Conservation (phyloP, 2,888 invertebrate genomes). For the Resseliella maxima region DNA sequence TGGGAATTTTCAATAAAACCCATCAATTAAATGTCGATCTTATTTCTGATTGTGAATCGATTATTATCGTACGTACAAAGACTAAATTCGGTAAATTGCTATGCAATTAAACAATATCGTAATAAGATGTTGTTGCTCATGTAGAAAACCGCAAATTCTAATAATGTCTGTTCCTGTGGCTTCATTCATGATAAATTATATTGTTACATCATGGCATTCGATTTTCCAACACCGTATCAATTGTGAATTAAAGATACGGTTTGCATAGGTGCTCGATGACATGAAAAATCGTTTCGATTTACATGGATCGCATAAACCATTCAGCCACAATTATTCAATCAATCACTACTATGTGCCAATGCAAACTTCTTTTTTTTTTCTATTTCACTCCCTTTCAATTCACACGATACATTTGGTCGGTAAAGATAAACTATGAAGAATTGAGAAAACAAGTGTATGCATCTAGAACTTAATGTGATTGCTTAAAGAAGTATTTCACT, state of each 20-base stretch:
- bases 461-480: background rate
- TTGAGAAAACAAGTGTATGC: background rate
- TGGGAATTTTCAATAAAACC: slow-evolving; percentile 7
- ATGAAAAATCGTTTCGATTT: slow-evolving; percentile 53
- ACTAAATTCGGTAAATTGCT: background rate
- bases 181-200: slow-evolving; percentile 43
- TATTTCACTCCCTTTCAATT: background rate
- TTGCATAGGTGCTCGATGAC: background rate
- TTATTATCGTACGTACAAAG: background rate
- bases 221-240: background rate
- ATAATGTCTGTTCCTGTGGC: background rate
- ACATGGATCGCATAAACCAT: slow-evolving; percentile 21
- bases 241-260: background rate
- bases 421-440: background rate
- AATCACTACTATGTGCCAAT: slow-evolving; percentile 1
- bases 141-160: background rate
- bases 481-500: too few species aligned
- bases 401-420: background rate
- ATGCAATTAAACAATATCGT: slow-evolving; percentile 6
- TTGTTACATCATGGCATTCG: background rate
- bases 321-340: slow-evolving; percentile 11
- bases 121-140: background rate
- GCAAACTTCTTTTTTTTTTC: background rate
- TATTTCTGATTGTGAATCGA: background rate
- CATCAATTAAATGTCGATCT: background rate